phyloP scores from a whole-genome alignment of 2,797 vertebrate species.

The Hipposideros larvatus region DNA sequence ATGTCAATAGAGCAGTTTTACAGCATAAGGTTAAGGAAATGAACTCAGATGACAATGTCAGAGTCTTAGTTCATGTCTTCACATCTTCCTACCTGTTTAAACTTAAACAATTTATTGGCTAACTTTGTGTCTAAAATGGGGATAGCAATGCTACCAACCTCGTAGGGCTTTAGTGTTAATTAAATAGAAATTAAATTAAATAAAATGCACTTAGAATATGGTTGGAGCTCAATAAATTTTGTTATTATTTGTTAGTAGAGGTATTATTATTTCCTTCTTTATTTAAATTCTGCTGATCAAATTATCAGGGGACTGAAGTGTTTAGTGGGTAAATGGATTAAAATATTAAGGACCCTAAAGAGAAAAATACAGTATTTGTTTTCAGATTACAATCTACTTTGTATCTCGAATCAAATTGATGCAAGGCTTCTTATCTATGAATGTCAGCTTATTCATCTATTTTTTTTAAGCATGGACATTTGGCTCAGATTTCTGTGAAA shows the following conservation, averaged over 20 bases:
- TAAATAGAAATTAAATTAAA: constrained; percentile 10
- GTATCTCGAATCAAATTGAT: neutral
- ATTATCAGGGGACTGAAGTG: neutral
- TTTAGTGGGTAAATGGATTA: neutral
- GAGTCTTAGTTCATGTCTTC: neutral
- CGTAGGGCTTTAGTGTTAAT: neutral
- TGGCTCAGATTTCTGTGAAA: constrained; percentile 36
- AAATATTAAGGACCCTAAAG: neutral
- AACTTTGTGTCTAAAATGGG: neutral
- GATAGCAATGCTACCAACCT: neutral
- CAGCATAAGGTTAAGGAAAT: neutral
- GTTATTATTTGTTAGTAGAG: constrained; percentile 22
- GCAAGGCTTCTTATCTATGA: neutral
- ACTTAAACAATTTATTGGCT: neutral
- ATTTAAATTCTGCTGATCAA: neutral
- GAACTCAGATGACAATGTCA: neutral
- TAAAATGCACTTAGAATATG: neutral
- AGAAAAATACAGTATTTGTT: neutral
- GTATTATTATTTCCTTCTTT: neutral
- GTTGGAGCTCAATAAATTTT: neutral
- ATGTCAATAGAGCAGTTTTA: neutral
- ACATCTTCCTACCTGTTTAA: neutral
- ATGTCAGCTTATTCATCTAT: neutral
- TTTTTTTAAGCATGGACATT: neutral
- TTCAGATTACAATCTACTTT: neutral